Evolutionary conservation across 1,140 invertebrate genomes (phyloP), one percentile per base, ranked within the genome.

Genomic region (Papilio dardanus): DNA sequence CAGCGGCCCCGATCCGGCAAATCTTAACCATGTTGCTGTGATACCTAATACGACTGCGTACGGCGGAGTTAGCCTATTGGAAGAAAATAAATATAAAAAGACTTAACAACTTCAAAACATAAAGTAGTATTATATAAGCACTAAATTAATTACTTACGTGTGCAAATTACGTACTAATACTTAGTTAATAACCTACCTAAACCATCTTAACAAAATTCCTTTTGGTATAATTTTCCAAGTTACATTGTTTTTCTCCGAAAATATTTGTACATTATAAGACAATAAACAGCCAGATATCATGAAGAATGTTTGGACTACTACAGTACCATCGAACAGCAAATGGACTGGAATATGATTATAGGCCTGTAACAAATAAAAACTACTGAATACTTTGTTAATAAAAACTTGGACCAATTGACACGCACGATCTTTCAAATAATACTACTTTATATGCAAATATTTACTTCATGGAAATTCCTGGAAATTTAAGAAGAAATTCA

Each of bases 221-320:
- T 75, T 76, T 3, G 79, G 73, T 2, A 82, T 14, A 1, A 77
- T 37, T 6, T 21, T 77, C 79, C 80, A 83, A 8, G 46, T 73
- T 3, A 81, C 62, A 24, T 62, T 3, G n/a, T 75, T 85, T 79
- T 68, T 83, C 54, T 85, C 79, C 1, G 73, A 69, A 5, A 74
- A 31, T 30, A 80, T 8, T 58, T 76, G 46, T 4, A 79, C n/a
- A 7, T 76, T 77, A 50, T 75, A 82, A n/a, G 73, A 65, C 3
- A 84, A 35, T 1, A 85, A 62, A 21, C 78, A 83, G 1, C 83
- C 80, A 28, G 93, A 93, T 35, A 94, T 90, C 0, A 92, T 79
- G 54, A 94, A 93, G 79, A 93, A 94, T 33, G 91, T 90, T 79
- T 94, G 93, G 4, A 94, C 88, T 5, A 92, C 69, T 3, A 86